Base-by-base conservation (phyloP, 1,140 invertebrate genomes). In the Drosophila mayri region DNA sequence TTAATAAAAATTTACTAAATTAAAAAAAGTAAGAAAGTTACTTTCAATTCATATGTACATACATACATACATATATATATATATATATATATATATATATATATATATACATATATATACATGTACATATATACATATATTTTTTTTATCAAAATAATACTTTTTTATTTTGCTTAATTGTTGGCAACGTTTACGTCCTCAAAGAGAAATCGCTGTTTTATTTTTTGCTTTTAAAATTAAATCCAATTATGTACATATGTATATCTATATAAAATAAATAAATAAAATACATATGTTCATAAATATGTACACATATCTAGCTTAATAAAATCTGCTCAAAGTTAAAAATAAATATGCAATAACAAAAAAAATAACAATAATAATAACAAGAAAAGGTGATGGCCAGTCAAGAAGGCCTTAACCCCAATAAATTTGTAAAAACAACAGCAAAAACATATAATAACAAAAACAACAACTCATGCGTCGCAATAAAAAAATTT, bases 401-500 rank as follows among this genome's bases (percentile, higher is more conserved):
- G 68, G 70, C 73, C 76, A 81, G 79, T 68, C 62, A 77, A 63
- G 40, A 79, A 83, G 76, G 80, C 80, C 80, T 83, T 83, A 83
- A 83, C 80, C 80, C 71, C 76, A 83, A 84, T 83, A 83, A 84
- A 83, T 79, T 79, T 70, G 80, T 83, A 84, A 83, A 80, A 71
- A 84, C 80, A 82, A 82, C 59, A 46, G 20, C 44, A 22, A 1
- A 12, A 46, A 32, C 0, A 25, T 5, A 16, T 4, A 64, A 59
- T 54, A 52, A 46, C n/a, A 75, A 52, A 41, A 65, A 76, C 43
- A 61, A 57, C 7, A 55, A 28, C 30, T 50, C 49, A 57, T 4
- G 35, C 54, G 28, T 14, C 11, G 44, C 46, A 64, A 43, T 64
- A n/a, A 44, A 65, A 61, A 59, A 50, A 49, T 35, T 30, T 18